Evolutionary conservation across 2,113 vertebrate genomes (phyloP), one percentile per base, ranked within the genome.

Genomic region (Verasper variegatus): DNA sequence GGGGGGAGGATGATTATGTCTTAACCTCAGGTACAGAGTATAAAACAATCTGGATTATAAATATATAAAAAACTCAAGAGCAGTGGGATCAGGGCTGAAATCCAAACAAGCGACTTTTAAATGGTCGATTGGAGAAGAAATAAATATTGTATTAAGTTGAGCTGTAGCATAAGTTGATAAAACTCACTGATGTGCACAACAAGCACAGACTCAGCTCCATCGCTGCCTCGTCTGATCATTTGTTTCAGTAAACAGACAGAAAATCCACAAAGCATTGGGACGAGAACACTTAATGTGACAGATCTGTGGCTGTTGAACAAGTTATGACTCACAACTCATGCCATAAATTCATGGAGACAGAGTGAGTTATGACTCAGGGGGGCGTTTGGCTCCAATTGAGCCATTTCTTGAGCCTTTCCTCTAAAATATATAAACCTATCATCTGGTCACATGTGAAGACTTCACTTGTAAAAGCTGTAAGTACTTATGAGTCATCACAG

Each of bases 271-370:
- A 69, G 23, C 55, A 12, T 70, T 45, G 58, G 45, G 63, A 74
- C 80, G 77, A 71, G 68, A 82, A 21, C 83, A 67, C 62, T 78
- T 67, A 10, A 11, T 76, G 74, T 65, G 74, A 73, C 81, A 83
- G 81, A 81, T 86, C 64, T 76, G 55, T 64, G 74, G 75, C 67
- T 54, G 80, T 26, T 21, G 59, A 70, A 21, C 35, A 74, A 83
- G 71, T 71, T 37, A 58, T 86, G 87, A 87, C 62, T 83, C 86
- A 75, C 17, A 21, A n/a, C 49, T 51, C 15, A 7, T 18, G 18
- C 1, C 2, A 54, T 20, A n/a, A 20, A 54, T n/a, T 21, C 51
- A 21, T n/a, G 7, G 69, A 26, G 74, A 84, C 52, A 63, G 56
- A 58, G 18, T 40, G 78, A 81, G 47, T 62, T 67, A 49, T 85